Percentiles rank a stretch among this genome's conserved stretches.
Evolutionary conservation across 2,888 invertebrate species (phyloP).

Genomic region (Entomobrya multifasciata): DNA sequence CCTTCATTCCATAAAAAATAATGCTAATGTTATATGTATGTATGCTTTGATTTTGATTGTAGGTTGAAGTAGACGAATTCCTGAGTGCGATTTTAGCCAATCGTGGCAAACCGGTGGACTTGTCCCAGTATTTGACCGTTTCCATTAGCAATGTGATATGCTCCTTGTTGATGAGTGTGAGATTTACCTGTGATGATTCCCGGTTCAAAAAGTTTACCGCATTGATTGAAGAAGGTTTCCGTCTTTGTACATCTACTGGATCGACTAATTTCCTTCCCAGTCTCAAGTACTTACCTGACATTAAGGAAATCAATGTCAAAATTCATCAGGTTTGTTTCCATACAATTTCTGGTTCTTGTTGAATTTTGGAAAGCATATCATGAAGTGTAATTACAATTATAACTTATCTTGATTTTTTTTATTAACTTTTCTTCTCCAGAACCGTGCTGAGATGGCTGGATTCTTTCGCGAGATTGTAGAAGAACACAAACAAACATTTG

Average conservation of each 20-base stretch:
- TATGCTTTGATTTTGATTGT: too few species aligned
- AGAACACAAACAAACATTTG: slow-evolving; percentile 89
- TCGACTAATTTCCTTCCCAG: slow-evolving; percentile 92
- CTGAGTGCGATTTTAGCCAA: slow-evolving; percentile 85
- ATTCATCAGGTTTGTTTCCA: slow-evolving; percentile 75
- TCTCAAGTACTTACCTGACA: slow-evolving; percentile 85
- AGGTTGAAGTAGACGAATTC: slow-evolving; percentile 90
- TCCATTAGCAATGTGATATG: slow-evolving; percentile 95
- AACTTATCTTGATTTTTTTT: too few species aligned
- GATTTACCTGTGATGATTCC: slow-evolving; percentile 89
- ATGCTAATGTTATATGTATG: too few species aligned
- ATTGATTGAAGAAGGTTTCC: slow-evolving; percentile 95
- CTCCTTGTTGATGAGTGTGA: slow-evolving; percentile 92
- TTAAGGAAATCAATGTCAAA: slow-evolving; percentile 77
- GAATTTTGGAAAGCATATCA: too few species aligned
- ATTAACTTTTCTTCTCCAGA: slow-evolving; percentile 81
- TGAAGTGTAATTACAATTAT: too few species aligned
- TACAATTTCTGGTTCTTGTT: background rate
- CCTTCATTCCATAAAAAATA: too few species aligned
- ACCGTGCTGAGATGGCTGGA: slow-evolving; percentile 91
- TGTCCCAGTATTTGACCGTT: slow-evolving; percentile 89
- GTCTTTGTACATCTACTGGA: slow-evolving; percentile 90
- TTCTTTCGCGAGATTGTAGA: slow-evolving; percentile 93
- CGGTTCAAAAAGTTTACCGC: slow-evolving; percentile 90
- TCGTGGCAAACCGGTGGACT: slow-evolving; percentile 87